Evolutionary conservation across 2,888 invertebrate species (phyloP).

Genomic region (Leptothorax acervorum): DNA sequence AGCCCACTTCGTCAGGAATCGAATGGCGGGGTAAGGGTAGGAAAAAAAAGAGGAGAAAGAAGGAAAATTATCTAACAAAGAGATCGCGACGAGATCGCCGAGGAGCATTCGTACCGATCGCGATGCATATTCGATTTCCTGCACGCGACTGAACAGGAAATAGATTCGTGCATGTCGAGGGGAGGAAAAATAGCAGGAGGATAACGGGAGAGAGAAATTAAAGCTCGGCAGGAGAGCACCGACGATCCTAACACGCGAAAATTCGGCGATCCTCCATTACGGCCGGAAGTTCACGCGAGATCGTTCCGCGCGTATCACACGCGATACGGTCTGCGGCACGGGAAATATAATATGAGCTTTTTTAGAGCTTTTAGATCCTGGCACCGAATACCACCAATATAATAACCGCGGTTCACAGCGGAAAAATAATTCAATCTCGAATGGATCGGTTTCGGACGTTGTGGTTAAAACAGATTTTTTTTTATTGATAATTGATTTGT

Average conservation of each 20-base stretch:
- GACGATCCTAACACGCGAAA: constrained; percentile 42
- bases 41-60: constrained; percentile 5
- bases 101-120: constrained; percentile 59
- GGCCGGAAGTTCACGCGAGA: constrained; percentile 8
- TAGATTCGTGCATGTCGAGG: constrained; percentile 67
- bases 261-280: constrained; percentile 31
- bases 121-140: constrained; percentile 77
- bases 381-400: constrained; percentile 19
- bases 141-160: constrained; percentile 74
- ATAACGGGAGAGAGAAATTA: constrained; percentile 32
- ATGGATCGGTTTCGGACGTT: not conserved
- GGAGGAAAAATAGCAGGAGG: not conserved
- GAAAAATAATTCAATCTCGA: constrained; percentile 9
- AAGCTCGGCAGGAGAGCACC: constrained; percentile 19
- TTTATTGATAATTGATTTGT: not conserved
- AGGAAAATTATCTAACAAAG: constrained; percentile 67
- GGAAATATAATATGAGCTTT: constrained; percentile 33
- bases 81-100: constrained; percentile 62
- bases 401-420: not conserved
- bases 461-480: not conserved
- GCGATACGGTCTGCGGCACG: constrained; percentile 27
- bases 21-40: not conserved
- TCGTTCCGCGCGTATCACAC: constrained; percentile 36
- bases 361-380: constrained; percentile 13
- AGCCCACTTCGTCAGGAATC: constrained; percentile 19